These are phyloP conservation scores for Halcyon badia DNA, from an alignment of 2,797 vertebrate genomes.

Conservation along the genomic window DNA sequence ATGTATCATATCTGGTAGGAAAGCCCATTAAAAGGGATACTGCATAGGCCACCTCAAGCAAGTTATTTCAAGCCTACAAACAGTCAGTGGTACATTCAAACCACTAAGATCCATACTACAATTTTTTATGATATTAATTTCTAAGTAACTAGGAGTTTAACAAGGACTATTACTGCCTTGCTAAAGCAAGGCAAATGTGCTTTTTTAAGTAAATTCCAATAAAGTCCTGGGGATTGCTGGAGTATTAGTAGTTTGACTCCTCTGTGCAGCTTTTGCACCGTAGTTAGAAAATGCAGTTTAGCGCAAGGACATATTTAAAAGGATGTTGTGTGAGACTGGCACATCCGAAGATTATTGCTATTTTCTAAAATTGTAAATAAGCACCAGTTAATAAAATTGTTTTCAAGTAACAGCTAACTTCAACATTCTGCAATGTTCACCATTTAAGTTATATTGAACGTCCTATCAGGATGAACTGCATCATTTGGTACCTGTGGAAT, in stretches of 20 bases:
- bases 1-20: background rate
- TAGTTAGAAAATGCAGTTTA: background rate
- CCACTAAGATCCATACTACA: background rate
- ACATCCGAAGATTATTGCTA: background rate
- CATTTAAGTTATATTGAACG: background rate
- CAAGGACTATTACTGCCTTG: background rate
- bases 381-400: background rate
- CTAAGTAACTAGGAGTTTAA: background rate
- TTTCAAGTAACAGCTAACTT: constrained; percentile 12
- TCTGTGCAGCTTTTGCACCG: background rate
- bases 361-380: constrained; percentile 26
- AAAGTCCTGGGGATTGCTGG: background rate
- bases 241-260: background rate
- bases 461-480: background rate
- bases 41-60: background rate
- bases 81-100: background rate
- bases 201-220: background rate
- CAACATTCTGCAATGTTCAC: background rate
- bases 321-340: background rate
- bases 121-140: background rate
- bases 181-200: background rate
- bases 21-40: background rate
- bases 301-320: background rate
- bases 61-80: background rate
- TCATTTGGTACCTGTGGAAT: background rate